phyloP scores from a whole-genome alignment of 1,140 invertebrate species.

The Teleopsis dalmanni region DNA sequence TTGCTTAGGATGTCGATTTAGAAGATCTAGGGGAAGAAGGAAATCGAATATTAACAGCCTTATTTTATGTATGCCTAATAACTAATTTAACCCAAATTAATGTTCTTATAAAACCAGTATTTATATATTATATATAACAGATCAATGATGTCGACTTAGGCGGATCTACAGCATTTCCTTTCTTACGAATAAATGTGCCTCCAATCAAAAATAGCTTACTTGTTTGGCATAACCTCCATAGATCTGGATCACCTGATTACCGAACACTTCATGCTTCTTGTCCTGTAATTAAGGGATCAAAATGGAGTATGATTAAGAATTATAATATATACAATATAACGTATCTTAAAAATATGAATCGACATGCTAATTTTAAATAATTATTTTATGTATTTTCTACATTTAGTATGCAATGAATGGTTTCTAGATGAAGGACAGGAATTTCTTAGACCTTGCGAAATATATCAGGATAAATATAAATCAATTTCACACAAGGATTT shows the following conservation, averaged over 20 bases:
- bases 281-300: conserved; percentile 89
- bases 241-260: conserved; percentile 83
- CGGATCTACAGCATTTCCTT: conserved; percentile 84
- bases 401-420: too few relatives aligned
- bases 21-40: conserved; percentile 60
- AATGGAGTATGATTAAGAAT: conserved; percentile 84
- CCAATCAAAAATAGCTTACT: conserved; percentile 81
- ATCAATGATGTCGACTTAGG: conserved; percentile 85
- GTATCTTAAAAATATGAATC: too few relatives aligned
- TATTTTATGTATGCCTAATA: conserved; percentile 60
- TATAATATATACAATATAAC: too few relatives aligned
- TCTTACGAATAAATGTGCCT: conserved; percentile 63
- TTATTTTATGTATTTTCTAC: too few relatives aligned
- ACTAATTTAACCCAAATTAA: not conserved
- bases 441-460: not conserved
- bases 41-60: conserved; percentile 81
- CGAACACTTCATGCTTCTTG: conserved; percentile 92
- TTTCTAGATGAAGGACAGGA: too few relatives aligned
- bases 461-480: not conserved
- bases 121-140: conserved; percentile 47
- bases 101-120: not conserved
- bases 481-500: not conserved
- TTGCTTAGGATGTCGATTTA: conserved; percentile 50
- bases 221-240: conserved; percentile 92
- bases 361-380: too few relatives aligned